These are phyloP conservation scores for Diadumene lineata DNA, from an alignment of 92 coral and sea anemone species.

Conservation along the genomic window DNA sequence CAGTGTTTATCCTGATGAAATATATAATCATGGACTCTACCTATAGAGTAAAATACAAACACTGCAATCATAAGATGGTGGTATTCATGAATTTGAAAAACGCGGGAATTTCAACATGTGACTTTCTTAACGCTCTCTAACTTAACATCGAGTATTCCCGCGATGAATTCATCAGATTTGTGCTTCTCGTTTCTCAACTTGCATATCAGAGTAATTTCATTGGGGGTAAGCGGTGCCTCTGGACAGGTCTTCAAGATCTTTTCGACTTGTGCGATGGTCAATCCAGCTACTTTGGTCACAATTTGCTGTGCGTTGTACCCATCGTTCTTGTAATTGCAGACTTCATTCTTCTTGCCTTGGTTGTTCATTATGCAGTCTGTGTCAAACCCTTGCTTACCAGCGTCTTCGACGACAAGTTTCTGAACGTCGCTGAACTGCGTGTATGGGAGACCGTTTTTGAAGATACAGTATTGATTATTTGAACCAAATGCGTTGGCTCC, in stretches of 20 bases:
- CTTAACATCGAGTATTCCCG: neutral
- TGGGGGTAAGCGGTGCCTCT: neutral
- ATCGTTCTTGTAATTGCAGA: neutral
- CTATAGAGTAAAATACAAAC: no score
- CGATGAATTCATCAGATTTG: neutral
- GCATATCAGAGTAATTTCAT: neutral
- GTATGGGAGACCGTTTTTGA: conserved; percentile 4
- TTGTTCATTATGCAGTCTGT: conserved; percentile 6
- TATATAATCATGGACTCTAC: no score
- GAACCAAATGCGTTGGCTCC: neutral
- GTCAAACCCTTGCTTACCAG: neutral
- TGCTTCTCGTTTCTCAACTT: neutral
- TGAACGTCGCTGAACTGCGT: neutral
- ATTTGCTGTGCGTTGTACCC: neutral
- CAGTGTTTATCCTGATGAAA: no score
- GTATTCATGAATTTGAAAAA: no score
- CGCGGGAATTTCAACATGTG: conserved; percentile 5
- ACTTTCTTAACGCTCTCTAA: neutral
- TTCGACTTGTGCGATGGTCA: neutral
- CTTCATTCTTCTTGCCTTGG: neutral
- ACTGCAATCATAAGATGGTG: no score
- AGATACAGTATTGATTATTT: neutral
- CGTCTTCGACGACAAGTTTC: neutral
- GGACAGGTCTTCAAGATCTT: neutral
- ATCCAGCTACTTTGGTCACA: neutral